These are phyloP conservation scores for Parnassius glacialis DNA, from an alignment of 2,888 invertebrate species.

Conservation along the genomic window DNA sequence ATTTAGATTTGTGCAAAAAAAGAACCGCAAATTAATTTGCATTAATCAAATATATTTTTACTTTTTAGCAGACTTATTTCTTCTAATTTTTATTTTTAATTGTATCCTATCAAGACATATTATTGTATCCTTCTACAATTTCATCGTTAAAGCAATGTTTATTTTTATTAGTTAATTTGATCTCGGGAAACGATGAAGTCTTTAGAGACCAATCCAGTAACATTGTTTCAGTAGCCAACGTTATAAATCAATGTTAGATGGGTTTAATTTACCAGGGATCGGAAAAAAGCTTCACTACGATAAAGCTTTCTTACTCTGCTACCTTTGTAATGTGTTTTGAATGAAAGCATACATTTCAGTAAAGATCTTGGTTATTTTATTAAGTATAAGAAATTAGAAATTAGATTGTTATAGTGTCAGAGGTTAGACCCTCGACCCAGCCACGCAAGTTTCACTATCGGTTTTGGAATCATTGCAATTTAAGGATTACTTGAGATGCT, in stretches of 20 bases:
- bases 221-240: constrained; percentile 15
- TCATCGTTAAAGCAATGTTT: constrained; percentile 12
- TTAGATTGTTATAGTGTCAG: too few species aligned
- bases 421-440: too few species aligned
- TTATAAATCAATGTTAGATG: constrained; percentile 21
- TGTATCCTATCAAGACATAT: constrained; percentile 10
- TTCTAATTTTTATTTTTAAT: neutral
- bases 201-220: constrained; percentile 22
- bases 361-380: too few species aligned
- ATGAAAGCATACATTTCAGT: constrained; percentile 9
- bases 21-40: neutral
- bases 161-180: constrained; percentile 23
- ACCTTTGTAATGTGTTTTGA: constrained; percentile 6
- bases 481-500: too few species aligned
- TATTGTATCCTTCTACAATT: constrained; percentile 1
- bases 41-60: neutral
- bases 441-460: too few species aligned
- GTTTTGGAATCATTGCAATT: too few species aligned
- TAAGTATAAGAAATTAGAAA: too few species aligned
- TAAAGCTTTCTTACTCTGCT: constrained; percentile 10
- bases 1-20: neutral
- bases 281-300: constrained; percentile 14
- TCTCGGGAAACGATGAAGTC: constrained; percentile 20
- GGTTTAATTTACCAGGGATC: constrained; percentile 25
- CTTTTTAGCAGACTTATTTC: neutral